Percentiles rank a stretch among this genome's conserved stretches.
phyloP scores from a whole-genome alignment of 2,113 vertebrate species.

The Pelobates fuscus region DNA sequence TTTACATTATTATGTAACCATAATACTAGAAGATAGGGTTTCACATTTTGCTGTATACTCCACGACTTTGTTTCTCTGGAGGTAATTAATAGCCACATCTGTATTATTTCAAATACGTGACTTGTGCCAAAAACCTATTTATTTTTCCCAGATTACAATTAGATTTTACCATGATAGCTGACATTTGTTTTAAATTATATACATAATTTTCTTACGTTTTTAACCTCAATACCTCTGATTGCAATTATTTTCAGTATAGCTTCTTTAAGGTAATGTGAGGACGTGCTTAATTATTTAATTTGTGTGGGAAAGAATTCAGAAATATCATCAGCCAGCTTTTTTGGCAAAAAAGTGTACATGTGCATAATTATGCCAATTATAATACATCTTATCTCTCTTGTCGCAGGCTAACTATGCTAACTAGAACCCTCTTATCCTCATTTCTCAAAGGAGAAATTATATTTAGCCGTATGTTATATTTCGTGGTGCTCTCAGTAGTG shows the following conservation, averaged over 20 bases:
- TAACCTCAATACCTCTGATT: slow-evolving; percentile 30
- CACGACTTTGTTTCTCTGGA: slow-evolving; percentile 8
- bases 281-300: slow-evolving; percentile 35
- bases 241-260: slow-evolving; percentile 29
- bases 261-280: slow-evolving; percentile 38
- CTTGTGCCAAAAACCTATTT: slow-evolving; percentile 33
- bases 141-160: slow-evolving; percentile 36
- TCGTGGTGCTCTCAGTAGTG: no score
- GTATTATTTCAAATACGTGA: slow-evolving; percentile 29
- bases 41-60: slow-evolving; percentile 7
- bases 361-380: background rate
- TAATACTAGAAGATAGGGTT: background rate
- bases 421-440: background rate
- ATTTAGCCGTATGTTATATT: no score
- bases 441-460: no score
- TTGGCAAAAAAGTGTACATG: slow-evolving; percentile 6
- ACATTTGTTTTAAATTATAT: slow-evolving; percentile 41
- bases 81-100: slow-evolving; percentile 30
- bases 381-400: background rate
- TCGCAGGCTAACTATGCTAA: background rate
- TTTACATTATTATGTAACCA: background rate
- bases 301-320: slow-evolving; percentile 33
- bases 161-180: slow-evolving; percentile 21
- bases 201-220: slow-evolving; percentile 32
- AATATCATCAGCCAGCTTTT: slow-evolving; percentile 14